Conservation (phyloP, 2,797 vertebrate genomes). For the Anolis apletophallus region DNA sequence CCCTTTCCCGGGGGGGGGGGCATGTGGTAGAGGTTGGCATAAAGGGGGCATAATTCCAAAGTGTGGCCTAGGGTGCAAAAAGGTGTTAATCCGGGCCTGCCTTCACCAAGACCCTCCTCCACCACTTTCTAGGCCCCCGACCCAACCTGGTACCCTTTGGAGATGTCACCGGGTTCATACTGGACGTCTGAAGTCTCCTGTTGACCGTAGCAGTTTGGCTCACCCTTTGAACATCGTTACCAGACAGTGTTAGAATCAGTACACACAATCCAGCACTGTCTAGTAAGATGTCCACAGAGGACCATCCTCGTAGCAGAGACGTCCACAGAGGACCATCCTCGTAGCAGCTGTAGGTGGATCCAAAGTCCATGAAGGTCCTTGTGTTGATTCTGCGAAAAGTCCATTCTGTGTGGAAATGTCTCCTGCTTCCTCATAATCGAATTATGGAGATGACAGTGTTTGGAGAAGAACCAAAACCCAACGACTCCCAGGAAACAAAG, state of each 20-base stretch:
- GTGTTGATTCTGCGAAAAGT: neutral
- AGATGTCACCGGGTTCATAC: neutral
- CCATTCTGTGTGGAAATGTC: neutral
- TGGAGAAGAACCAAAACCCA: neutral
- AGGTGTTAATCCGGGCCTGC: too few relatives aligned
- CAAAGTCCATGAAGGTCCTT: neutral
- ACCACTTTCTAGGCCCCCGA: too few relatives aligned
- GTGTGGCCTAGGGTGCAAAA: too few relatives aligned
- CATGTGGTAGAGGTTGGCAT: too few relatives aligned
- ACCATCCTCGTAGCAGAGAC: conserved; percentile 84
- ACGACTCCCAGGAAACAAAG: neutral
- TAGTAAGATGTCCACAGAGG: conserved; percentile 97
- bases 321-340: conserved; percentile 88
- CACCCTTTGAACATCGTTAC: conserved; percentile 99
- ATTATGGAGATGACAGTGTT: neutral
- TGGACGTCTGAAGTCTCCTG: conserved; percentile 36
- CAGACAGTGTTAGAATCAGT: conserved; percentile 99
- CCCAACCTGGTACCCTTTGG: neutral
- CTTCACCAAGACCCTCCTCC: neutral
- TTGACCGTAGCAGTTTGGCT: conserved; percentile 65
- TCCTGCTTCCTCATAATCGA: neutral
- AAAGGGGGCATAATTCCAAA: too few relatives aligned
- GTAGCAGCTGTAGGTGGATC: neutral
- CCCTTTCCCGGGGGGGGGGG: too few relatives aligned
- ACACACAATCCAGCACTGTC: conserved; percentile 97